Base-by-base conservation (phyloP, 1,140 invertebrate species). In the Papilio glaucus region DNA sequence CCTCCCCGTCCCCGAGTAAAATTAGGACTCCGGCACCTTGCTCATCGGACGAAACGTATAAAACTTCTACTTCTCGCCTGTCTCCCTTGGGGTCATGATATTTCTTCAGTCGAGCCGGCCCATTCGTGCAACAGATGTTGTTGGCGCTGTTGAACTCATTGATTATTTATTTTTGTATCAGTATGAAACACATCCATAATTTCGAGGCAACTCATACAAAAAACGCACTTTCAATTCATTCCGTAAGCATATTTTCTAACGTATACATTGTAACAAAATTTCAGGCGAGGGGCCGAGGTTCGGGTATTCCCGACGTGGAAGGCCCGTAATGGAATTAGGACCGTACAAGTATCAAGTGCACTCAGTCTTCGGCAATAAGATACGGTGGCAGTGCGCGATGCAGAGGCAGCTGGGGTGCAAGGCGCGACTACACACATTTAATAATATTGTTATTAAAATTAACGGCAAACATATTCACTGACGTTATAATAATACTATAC, bases 391-490 rank as follows among this genome's bases (percentile, higher is more conserved):
- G 21, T 60, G 57, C 26, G 18, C 57, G 7, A 21, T 29, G 21
- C 57, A 60, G 57, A 60, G 57, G 57, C 21, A 4, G 26, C 24
- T 60, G 7, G 57, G 57, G 10, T 60, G 57, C 10, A 60, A 26
- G 13, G 18, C 57, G 12, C 6, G 21, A 12, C 18, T 60, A 8
- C 6, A 26, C 9, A 60, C 57, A 12, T 7, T 60, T 3, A 24
- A 29, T 13, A 26, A 60, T 13, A 12, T 24, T 13, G 26, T 60
- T 26, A 26, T 60, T 7, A 60, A 26, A 60, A 60, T 4, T 12
- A 29, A 1, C 26, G 57, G 57, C 4, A 13, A 60, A 21, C 57
- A 60, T 29, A 60, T 26, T 26, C 57, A 60, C 57, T 26, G 24
- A 60, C 24, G 38, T 39, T 1, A 42, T 42, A 12, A 4, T 1